Evolutionary conservation across 2,888 invertebrate species (phyloP).

Genomic region (Caenorhabditis zanzibari): DNA sequence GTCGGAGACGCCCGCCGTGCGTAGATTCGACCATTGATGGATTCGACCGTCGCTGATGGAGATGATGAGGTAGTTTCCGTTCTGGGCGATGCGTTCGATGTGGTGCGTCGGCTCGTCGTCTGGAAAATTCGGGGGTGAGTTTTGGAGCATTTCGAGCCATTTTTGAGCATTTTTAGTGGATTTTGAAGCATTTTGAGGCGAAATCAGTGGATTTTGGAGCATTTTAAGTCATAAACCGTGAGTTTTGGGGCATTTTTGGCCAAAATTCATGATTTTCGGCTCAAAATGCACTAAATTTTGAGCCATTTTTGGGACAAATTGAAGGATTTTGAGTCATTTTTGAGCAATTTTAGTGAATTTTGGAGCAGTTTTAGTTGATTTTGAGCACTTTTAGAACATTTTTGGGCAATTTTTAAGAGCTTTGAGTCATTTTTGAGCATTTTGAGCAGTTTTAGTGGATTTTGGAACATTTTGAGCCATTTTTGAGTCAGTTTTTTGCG

Average conservation of each 20-base stretch:
- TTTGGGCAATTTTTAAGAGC: too few species aligned
- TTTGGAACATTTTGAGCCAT: too few species aligned
- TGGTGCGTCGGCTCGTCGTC: constrained; percentile 4
- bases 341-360: too few species aligned
- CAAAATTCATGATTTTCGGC: neutral
- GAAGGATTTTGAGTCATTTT: neutral
- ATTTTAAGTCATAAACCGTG: neutral
- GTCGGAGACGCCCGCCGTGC: constrained; percentile 50
- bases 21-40: constrained; percentile 61
- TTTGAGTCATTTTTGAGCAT: too few species aligned
- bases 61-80: constrained; percentile 54
- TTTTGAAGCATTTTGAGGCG: neutral
- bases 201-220: neutral
- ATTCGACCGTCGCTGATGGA: constrained; percentile 59
- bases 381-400: too few species aligned
- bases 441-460: too few species aligned
- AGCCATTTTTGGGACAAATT: neutral
- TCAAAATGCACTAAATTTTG: constrained; percentile 2
- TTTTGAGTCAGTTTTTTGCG: too few species aligned
- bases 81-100: constrained; percentile 55
- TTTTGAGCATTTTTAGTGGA: neutral
- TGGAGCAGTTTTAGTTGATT: too few species aligned
- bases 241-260: too few species aligned
- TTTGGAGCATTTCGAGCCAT: neutral
- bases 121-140: constrained; percentile 5